A percentile compares a stretch with the other conserved stretches of the same genome.
These are phyloP conservation scores for Tetrax tetrax DNA, from an alignment of 2,113 vertebrate species.

Conservation along the genomic window DNA sequence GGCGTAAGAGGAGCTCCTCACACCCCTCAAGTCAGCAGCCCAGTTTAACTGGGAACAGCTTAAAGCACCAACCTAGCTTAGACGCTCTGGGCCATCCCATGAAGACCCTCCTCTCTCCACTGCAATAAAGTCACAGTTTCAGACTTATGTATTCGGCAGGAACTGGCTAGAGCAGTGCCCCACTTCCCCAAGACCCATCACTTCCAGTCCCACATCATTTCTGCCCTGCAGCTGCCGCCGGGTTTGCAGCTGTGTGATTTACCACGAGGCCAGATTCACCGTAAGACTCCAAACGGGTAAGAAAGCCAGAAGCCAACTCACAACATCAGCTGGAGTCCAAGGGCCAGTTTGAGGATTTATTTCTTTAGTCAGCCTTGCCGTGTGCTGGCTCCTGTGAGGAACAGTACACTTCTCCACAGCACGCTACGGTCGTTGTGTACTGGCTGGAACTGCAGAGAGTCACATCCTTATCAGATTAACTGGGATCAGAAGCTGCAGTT, in stretches of 20 bases:
- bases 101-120: background rate
- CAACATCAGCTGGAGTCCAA: background rate
- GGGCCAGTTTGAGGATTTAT: background rate
- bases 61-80: background rate
- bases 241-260: background rate
- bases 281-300: background rate
- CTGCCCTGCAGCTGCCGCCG: background rate
- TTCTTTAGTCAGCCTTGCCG: background rate
- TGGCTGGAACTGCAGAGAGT: background rate
- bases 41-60: background rate
- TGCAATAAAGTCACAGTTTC: background rate
- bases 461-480: background rate
- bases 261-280: background rate
- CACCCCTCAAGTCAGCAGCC: background rate
- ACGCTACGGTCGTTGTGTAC: accelerated
- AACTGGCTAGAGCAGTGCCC: background rate
- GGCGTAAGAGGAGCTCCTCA: background rate
- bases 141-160: background rate
- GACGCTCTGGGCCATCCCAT: background rate
- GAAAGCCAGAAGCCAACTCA: background rate
- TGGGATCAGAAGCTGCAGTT: background rate
- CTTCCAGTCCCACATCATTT: background rate
- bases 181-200: background rate
- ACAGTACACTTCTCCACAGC: accelerated
- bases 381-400: background rate